Evolutionary conservation across 2,888 invertebrate genomes (phyloP).

Genomic region (Copidosoma aretas): DNA sequence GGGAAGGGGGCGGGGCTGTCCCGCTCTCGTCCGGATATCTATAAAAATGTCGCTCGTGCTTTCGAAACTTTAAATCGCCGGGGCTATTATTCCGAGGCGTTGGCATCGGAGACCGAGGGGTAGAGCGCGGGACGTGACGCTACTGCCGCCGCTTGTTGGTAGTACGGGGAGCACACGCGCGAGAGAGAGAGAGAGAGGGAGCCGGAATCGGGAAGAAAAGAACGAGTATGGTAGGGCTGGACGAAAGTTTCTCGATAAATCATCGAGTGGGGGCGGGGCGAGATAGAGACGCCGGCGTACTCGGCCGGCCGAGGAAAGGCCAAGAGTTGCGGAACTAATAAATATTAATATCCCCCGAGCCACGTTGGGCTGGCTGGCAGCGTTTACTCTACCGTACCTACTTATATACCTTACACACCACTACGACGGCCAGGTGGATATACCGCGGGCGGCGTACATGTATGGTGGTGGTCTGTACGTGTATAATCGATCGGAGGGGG

Average conservation of each 20-base stretch:
- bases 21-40: constrained; percentile 39
- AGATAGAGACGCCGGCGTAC: not conserved
- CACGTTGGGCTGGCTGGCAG: constrained; percentile 1
- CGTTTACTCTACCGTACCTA: constrained; percentile 3
- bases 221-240: constrained; percentile 5
- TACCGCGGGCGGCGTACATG: too few relatives aligned
- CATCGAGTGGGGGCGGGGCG: constrained; percentile 45
- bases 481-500: constrained; percentile 28
- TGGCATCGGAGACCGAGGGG: constrained; percentile 42
- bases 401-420: too few relatives aligned
- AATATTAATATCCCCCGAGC: constrained; percentile 52
- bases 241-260: constrained; percentile 55
- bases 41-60: constrained; percentile 50
- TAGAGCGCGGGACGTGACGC: constrained; percentile 28
- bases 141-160: not conserved
- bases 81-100: constrained; percentile 48
- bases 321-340: constrained; percentile 54
- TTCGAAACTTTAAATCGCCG: constrained; percentile 52
- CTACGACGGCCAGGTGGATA: too few relatives aligned
- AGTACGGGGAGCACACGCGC: not conserved
- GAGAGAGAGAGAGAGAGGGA: constrained; percentile 7
- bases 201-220: not conserved
- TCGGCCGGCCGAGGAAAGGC: constrained; percentile 32
- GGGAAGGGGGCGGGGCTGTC: not conserved
- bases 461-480: not conserved